These are phyloP conservation scores for Nemopilema nomurai DNA, from an alignment of 30 jellyfish, hydroid and myxozoan species.

Conservation along the genomic window DNA sequence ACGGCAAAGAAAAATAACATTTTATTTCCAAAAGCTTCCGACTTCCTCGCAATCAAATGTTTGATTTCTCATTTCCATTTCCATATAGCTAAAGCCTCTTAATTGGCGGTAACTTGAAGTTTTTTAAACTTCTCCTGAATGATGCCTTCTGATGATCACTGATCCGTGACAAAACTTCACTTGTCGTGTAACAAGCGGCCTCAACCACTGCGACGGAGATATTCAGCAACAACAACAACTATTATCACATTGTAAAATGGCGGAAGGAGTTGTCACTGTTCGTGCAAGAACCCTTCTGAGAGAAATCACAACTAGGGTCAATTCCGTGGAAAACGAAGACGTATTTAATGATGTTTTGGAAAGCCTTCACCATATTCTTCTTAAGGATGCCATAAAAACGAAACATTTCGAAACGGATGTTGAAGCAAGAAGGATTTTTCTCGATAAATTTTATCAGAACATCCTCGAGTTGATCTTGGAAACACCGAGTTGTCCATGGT, in stretches of 20 bases:
- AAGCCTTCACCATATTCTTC: not conserved
- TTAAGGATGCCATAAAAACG: not conserved
- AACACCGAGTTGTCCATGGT: constrained; percentile 18
- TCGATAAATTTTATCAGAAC: constrained; percentile 9
- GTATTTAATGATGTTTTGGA: not conserved
- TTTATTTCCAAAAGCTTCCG: not conserved
- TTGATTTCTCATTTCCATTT: not conserved
- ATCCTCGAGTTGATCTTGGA: constrained; percentile 9
- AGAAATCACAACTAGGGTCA: constrained; percentile 1
- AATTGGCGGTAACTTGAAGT: too few species aligned
- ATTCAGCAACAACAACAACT: constrained; percentile 10
- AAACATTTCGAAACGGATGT: not conserved
- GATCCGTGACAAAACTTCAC: constrained; percentile 9
- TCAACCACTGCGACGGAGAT: constrained; percentile 3
- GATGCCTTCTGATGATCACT: not conserved
- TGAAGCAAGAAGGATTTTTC: not conserved
- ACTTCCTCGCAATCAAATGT: not conserved
- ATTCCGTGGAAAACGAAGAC: constrained; percentile 1
- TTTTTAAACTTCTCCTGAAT: not conserved
- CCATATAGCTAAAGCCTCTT: too few species aligned
- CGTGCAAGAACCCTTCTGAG: constrained; percentile 2
- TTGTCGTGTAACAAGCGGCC: too few species aligned
- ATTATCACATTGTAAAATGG: constrained; percentile 3
- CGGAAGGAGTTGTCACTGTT: constrained; percentile 15
- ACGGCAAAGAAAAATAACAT: not conserved